Conservation (phyloP, 1,140 invertebrate genomes). For the Anoplolepis gracilipes region DNA sequence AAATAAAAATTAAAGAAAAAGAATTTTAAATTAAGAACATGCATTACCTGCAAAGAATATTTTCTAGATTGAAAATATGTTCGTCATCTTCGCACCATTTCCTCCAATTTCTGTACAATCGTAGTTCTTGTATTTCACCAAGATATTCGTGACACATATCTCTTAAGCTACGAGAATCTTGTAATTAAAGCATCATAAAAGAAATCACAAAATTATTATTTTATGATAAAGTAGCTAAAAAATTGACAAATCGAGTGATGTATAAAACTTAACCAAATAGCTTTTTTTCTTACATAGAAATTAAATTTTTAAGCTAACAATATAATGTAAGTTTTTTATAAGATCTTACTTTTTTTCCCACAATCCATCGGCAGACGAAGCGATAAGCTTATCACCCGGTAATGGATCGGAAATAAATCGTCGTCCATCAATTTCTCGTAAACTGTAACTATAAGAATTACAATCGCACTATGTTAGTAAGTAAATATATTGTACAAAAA, state of each 20-base stretch:
- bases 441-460: constrained; percentile 72
- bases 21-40: neutral
- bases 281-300: neutral
- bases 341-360: constrained; percentile 76
- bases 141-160: constrained; percentile 78
- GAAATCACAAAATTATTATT: neutral
- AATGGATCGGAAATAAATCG: constrained; percentile 74
- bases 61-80: constrained; percentile 51
- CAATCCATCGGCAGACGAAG: constrained; percentile 73
- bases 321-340: neutral
- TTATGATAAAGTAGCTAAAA: neutral
- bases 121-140: constrained; percentile 69
- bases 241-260: neutral
- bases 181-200: neutral
- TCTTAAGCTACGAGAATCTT: constrained; percentile 70
- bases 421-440: constrained; percentile 76
- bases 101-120: constrained; percentile 78
- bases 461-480: neutral
- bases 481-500: neutral
- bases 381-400: constrained; percentile 73
- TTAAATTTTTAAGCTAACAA: neutral
- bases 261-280: neutral
- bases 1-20: neutral
- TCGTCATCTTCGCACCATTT: constrained; percentile 69
- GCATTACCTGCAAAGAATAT: constrained; percentile 75